A percentile compares a stretch with the other conserved stretches of the same genome.
Conservation (phyloP, 1,140 invertebrate species). For the Drosophila lacteicornis region DNA sequence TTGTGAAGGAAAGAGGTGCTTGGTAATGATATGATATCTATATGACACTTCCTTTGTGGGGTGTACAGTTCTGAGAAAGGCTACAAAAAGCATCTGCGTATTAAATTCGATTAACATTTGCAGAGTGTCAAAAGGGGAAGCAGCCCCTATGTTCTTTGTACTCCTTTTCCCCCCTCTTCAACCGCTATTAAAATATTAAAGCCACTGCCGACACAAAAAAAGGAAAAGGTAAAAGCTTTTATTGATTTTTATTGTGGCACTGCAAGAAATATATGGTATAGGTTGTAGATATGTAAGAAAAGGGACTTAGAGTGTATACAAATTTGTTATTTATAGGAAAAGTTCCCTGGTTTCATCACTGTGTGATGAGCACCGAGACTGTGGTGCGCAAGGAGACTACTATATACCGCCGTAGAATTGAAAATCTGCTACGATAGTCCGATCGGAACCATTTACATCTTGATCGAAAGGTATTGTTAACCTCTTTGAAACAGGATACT, state of each 20-base stretch:
- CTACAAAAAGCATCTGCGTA: background rate
- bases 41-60: background rate
- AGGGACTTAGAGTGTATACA: too few relatives aligned
- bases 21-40: background rate
- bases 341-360: too few relatives aligned
- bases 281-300: background rate
- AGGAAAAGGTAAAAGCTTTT: constrained; percentile 46
- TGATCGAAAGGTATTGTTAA: too few relatives aligned
- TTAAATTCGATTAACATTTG: constrained; percentile 3
- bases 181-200: constrained; percentile 62
- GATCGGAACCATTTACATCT: too few relatives aligned
- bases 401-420: too few relatives aligned
- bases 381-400: too few relatives aligned
- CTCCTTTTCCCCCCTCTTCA: background rate
- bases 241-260: constrained; percentile 56
- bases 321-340: too few relatives aligned
- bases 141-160: constrained; percentile 9
- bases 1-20: background rate
- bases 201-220: constrained; percentile 20
- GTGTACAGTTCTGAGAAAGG: constrained; percentile 8
- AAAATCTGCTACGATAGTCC: too few relatives aligned
- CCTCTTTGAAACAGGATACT: too few relatives aligned
- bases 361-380: too few relatives aligned
- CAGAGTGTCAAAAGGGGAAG: constrained; percentile 14
- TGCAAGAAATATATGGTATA: background rate